phyloP scores from a whole-genome alignment of 2,113 vertebrate genomes.

The Sylvilagus bachmani region DNA sequence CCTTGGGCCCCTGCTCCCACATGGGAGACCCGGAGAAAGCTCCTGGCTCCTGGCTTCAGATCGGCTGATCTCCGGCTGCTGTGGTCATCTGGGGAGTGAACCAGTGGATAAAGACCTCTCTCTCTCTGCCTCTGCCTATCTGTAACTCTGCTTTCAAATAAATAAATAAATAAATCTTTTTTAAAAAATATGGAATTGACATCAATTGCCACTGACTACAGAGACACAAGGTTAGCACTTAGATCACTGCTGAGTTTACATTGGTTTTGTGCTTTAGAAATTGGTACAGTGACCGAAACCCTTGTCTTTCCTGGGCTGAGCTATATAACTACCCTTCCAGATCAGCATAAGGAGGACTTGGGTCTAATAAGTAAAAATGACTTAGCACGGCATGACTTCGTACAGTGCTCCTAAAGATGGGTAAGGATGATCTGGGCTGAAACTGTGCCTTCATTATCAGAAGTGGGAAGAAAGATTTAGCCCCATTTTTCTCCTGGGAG shows the following conservation, averaged over 20 bases:
- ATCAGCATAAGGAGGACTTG: too few species aligned
- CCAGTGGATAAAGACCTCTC: too few species aligned
- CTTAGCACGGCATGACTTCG: neutral
- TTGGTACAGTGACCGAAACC: neutral
- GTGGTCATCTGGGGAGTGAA: too few species aligned
- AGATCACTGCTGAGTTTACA: neutral
- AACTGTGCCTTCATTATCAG: neutral
- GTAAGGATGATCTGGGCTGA: neutral
- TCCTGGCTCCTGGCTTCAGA: too few species aligned
- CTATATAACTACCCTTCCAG: neutral
- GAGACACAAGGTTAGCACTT: neutral
- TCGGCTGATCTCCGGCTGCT: too few species aligned
- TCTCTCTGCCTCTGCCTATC: too few species aligned
- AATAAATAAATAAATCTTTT: too few species aligned
- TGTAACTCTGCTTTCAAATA: too few species aligned
- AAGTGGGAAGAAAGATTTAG: neutral
- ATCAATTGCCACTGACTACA: neutral
- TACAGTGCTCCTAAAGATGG: neutral
- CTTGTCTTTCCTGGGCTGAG: neutral
- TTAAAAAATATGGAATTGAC: neutral
- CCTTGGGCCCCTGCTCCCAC: too few species aligned
- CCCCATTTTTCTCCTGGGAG: neutral
- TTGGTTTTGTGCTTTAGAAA: neutral
- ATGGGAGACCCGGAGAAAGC: too few species aligned
- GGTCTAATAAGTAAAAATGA: neutral